phyloP scores from a whole-genome alignment of 2,113 vertebrate species.

The Pandion haliaetus region DNA sequence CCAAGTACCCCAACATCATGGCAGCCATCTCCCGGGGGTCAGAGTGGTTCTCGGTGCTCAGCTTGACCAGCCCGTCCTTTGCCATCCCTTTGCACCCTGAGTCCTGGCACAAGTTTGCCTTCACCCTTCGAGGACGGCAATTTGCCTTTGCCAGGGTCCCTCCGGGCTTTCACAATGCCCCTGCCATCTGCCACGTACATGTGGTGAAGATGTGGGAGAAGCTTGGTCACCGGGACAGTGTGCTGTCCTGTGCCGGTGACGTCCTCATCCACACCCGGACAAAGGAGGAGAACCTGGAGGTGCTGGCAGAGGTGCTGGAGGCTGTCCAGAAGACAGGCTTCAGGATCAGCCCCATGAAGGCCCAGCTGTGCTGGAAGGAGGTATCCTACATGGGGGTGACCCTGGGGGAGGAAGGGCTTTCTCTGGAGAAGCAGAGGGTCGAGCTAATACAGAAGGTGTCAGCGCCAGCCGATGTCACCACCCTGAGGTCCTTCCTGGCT shows the following conservation, averaged over 20 bases:
- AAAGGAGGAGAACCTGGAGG: slow-evolving; percentile 43
- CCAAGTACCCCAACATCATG: neutral
- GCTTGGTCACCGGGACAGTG: neutral
- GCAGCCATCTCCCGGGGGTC: neutral
- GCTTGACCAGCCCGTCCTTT: neutral
- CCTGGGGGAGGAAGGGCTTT: slow-evolving; percentile 26
- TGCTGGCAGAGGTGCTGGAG: slow-evolving; percentile 19
- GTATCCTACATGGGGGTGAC: slow-evolving; percentile 53
- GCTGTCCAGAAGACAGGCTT: slow-evolving; percentile 34
- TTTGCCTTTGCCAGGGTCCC: slow-evolving; percentile 45
- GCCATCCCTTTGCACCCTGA: slow-evolving; percentile 31
- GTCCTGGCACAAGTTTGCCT: slow-evolving; percentile 50
- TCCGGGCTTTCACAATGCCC: neutral
- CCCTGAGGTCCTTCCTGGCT: slow-evolving; percentile 28
- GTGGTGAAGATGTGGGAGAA: slow-evolving; percentile 48
- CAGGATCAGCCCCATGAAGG: slow-evolving; percentile 35
- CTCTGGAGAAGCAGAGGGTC: slow-evolving; percentile 14
- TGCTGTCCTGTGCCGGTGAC: slow-evolving; percentile 33
- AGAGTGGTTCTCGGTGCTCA: slow-evolving; percentile 47
- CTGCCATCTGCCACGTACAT: neutral
- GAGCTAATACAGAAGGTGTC: slow-evolving; percentile 41
- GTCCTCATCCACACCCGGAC: slow-evolving; percentile 42
- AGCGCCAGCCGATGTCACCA: neutral
- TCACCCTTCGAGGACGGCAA: slow-evolving; percentile 14
- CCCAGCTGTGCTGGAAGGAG: slow-evolving; percentile 62